These are phyloP conservation scores for Caenorhabditis wallacei DNA, from an alignment of 2,888 invertebrate species.

Conservation along the genomic window DNA sequence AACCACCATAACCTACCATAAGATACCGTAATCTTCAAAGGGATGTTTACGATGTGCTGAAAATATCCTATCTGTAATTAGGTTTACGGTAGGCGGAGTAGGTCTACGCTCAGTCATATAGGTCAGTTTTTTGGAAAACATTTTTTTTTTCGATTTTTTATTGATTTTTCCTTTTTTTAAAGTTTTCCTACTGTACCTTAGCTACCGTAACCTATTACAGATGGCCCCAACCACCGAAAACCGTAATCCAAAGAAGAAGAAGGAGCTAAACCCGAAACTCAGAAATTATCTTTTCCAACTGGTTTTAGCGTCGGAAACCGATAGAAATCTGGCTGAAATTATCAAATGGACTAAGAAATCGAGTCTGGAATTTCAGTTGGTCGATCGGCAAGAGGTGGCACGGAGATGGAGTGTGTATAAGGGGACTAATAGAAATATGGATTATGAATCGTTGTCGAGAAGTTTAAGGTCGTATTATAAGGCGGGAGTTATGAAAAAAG, in stretches of 20 bases:
- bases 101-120: no score
- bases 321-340: not conserved
- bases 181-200: no score
- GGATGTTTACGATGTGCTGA: no score
- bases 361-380: constrained; percentile 16
- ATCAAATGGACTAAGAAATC: constrained; percentile 28
- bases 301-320: constrained; percentile 3
- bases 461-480: constrained; percentile 23
- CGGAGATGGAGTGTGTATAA: constrained; percentile 17
- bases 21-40: no score
- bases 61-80: no score
- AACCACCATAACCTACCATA: no score
- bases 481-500: constrained; percentile 3
- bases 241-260: not conserved
- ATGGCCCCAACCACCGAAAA: constrained; percentile 18
- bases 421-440: constrained; percentile 3
- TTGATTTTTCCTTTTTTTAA: no score
- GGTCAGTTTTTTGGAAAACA: no score
- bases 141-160: no score
- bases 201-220: constrained; percentile 1
- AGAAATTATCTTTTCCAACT: constrained; percentile 17
- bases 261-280: constrained; percentile 2
- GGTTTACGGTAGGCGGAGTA: no score
- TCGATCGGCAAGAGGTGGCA: constrained; percentile 17
- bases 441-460: constrained; percentile 29